Percentiles rank a stretch among this genome's conserved stretches.
Conservation (phyloP, 2,888 invertebrate genomes). For the Ischnus inquisitorius region DNA sequence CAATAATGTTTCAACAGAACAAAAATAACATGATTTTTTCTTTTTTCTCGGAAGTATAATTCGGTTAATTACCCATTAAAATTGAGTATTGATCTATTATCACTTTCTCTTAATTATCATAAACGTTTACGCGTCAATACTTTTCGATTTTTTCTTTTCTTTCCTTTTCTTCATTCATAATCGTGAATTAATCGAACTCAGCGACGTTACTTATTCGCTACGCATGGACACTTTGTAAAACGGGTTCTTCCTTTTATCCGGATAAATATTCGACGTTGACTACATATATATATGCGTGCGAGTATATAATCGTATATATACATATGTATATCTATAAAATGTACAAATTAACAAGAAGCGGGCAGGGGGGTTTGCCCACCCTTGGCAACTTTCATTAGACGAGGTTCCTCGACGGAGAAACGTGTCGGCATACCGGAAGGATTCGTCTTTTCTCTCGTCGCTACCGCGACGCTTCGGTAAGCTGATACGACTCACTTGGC, state of each 20-base stretch:
- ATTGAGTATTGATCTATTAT: slow-evolving; percentile 68
- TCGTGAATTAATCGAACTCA: slow-evolving; percentile 44
- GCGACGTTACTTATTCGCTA: slow-evolving; percentile 21
- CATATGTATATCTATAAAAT: slow-evolving; percentile 67
- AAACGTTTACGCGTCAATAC: slow-evolving; percentile 44
- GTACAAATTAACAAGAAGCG: slow-evolving; percentile 66
- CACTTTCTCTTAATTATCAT: slow-evolving; percentile 48
- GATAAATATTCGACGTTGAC: slow-evolving; percentile 49
- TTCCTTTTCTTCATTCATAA: slow-evolving; percentile 6
- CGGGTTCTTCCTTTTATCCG: not conserved
- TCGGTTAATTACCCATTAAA: slow-evolving; percentile 63
- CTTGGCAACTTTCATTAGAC: slow-evolving; percentile 40
- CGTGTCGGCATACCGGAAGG: slow-evolving; percentile 3
- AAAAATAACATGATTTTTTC: slow-evolving; percentile 53
- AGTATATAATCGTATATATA: slow-evolving; percentile 44
- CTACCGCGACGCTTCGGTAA: not conserved
- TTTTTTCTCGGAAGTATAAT: slow-evolving; percentile 63
- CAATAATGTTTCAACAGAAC: slow-evolving; percentile 62
- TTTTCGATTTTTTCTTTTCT: slow-evolving; percentile 1
- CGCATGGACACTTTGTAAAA: slow-evolving; percentile 53
- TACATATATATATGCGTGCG: slow-evolving; percentile 44
- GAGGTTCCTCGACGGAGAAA: slow-evolving; percentile 12
- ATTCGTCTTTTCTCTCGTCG: slow-evolving; percentile 27
- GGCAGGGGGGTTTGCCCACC: not conserved
- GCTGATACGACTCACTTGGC: slow-evolving; percentile 14